phyloP scores from a whole-genome alignment of 2,797 vertebrate species.

The Nannoperca obscura region DNA sequence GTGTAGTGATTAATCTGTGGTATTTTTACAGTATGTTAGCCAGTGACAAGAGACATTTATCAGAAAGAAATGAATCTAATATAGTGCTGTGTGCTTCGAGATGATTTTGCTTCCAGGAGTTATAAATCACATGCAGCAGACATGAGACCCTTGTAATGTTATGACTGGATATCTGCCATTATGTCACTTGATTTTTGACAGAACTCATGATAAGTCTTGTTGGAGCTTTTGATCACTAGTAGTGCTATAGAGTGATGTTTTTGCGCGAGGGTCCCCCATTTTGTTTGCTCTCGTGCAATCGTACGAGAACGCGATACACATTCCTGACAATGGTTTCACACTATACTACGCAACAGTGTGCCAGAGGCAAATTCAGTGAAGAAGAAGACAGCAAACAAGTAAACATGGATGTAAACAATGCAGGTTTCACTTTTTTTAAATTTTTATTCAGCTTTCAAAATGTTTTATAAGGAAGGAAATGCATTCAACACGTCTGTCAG shows the following conservation, averaged over 20 bases:
- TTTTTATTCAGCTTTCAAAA: too few species aligned
- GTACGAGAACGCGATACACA: neutral
- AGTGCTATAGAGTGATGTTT: neutral
- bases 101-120: neutral
- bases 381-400: neutral
- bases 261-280: neutral
- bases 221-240: too few species aligned
- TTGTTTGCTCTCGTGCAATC: neutral
- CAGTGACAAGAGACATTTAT: constrained; percentile 8
- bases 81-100: neutral
- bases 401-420: too few species aligned
- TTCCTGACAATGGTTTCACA: neutral
- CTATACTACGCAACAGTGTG: neutral
- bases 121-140: neutral
- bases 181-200: neutral
- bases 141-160: neutral
- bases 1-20: neutral
- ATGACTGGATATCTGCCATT: neutral
- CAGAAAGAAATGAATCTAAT: neutral
- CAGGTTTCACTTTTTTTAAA: too few species aligned
- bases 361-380: neutral
- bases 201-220: neutral
- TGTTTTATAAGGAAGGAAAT: too few species aligned
- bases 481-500: too few species aligned
- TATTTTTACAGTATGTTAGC: constrained; percentile 4